These are phyloP conservation scores for Ctenomys sociabilis DNA, from an alignment of 2,113 vertebrate genomes.

Conservation along the genomic window DNA sequence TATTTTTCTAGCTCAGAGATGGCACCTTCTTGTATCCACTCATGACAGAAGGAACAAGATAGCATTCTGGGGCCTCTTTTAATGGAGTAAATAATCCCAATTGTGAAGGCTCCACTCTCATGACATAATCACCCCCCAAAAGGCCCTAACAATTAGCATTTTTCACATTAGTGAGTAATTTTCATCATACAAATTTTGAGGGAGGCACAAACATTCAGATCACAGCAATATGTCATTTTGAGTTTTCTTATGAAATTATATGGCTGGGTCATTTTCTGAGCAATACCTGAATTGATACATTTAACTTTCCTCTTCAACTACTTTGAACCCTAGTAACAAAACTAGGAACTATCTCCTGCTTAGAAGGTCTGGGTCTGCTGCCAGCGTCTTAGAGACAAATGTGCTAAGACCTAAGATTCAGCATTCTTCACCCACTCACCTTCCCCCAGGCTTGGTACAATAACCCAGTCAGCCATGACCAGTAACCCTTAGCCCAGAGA, in stretches of 20 bases:
- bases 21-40: neutral
- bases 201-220: neutral
- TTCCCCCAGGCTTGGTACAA: neutral
- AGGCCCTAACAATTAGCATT: neutral
- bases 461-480: neutral
- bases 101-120: neutral
- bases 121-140: neutral
- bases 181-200: neutral
- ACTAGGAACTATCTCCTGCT: neutral
- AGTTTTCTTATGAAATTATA: neutral
- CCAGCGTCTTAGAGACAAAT: neutral
- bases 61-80: neutral
- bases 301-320: neutral
- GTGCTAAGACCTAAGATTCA: neutral
- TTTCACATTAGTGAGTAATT: neutral
- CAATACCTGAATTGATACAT: neutral
- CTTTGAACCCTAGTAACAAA: neutral
- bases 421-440: neutral
- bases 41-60: neutral
- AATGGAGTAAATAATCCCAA: neutral
- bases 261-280: neutral
- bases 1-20: neutral
- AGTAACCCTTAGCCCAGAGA: neutral
- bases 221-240: neutral
- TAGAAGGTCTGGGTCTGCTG: neutral